Evolutionary conservation across 2,113 vertebrate genomes (phyloP), one percentile per base, ranked within the genome.

Genomic region (Lamprotornis superbus): DNA sequence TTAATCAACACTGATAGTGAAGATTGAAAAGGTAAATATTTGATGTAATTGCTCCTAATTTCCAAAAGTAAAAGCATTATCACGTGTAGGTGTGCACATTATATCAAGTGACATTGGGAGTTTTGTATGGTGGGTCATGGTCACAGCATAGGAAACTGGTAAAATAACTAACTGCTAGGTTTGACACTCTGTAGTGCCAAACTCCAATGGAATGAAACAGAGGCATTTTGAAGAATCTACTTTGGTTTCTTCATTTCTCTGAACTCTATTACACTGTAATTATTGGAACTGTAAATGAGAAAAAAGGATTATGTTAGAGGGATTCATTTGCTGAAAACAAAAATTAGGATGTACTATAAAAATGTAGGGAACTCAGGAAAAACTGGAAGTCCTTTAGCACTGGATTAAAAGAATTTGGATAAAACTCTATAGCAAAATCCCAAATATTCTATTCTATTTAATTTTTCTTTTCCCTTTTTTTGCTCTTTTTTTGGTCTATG

Each of bases 401-500:
- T 30, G 15, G 9, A 46, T 5, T 83, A n/a, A 83, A 50, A 92
- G 25, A 75, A 40, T 67, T 65, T 44, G 22, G 6, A 40, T 37
- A 50, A 92, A 70, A 53, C 21, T 56, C 12, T 53, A 0, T 16
- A 57, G 7, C 2, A 1, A 60, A 84, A 78, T 33, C 5, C 4
- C 22, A 76, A 40, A 23, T 6, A 46, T 33, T 59, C 9, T 42
- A 21, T 56, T 83, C 12, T 42, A 7, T 49, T 44, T 44, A 17
- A 4, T 18, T 37, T 35, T 1, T 18, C 20, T 15, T 49, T 42
- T 2, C 5, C 0, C 12, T 21, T n/a, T 65, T 23, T 30, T 12
- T 2, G 13, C 39, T 24, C 4, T 11, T 74, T 27, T 50, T 73
- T 64, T 49, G 12, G 12, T 0, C 3, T 39, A 2, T 23, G 1